phyloP scores from a whole-genome alignment of 2,888 invertebrate genomes.

The Chrysolina haemoptera region DNA sequence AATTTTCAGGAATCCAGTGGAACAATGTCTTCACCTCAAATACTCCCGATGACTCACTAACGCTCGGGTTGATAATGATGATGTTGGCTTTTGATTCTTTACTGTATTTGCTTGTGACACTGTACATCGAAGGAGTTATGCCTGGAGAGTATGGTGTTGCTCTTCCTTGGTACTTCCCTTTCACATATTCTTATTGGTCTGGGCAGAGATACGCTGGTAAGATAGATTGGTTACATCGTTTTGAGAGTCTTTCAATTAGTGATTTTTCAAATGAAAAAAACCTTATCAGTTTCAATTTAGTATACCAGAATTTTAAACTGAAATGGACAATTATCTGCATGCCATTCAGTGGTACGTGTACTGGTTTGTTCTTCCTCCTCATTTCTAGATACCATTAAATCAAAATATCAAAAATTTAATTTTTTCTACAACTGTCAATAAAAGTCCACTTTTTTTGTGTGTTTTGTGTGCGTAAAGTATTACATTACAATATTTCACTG shows the following conservation, averaged over 20 bases:
- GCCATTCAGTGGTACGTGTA: too few relatives aligned
- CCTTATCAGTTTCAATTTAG: background rate
- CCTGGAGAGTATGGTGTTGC: slow-evolving; percentile 91
- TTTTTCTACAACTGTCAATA: too few relatives aligned
- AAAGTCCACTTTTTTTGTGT: too few relatives aligned
- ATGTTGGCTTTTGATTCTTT: slow-evolving; percentile 81
- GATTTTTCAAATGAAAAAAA: background rate
- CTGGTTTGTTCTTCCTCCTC: too few relatives aligned
- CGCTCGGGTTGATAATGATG: slow-evolving; percentile 80
- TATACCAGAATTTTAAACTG: too few relatives aligned
- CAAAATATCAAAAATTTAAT: too few relatives aligned
- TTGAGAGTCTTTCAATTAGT: background rate
- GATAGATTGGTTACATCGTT: background rate
- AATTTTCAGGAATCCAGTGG: slow-evolving; percentile 74
- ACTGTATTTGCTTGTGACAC: slow-evolving; percentile 82
- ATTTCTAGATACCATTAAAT: too few relatives aligned
- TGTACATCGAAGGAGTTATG: slow-evolving; percentile 89
- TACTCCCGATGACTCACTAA: slow-evolving; percentile 78
- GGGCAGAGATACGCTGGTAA: slow-evolving; percentile 67
- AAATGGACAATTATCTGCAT: too few relatives aligned
- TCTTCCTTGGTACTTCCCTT: slow-evolving; percentile 85
- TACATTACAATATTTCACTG: too few relatives aligned
- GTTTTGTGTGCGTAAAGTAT: too few relatives aligned
- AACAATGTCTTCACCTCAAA: slow-evolving; percentile 75
- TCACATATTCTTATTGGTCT: slow-evolving; percentile 75